Evolutionary conservation across 1,140 invertebrate genomes (phyloP), one percentile per base, ranked within the genome.

Genomic region (Nasonia longicornis): DNA sequence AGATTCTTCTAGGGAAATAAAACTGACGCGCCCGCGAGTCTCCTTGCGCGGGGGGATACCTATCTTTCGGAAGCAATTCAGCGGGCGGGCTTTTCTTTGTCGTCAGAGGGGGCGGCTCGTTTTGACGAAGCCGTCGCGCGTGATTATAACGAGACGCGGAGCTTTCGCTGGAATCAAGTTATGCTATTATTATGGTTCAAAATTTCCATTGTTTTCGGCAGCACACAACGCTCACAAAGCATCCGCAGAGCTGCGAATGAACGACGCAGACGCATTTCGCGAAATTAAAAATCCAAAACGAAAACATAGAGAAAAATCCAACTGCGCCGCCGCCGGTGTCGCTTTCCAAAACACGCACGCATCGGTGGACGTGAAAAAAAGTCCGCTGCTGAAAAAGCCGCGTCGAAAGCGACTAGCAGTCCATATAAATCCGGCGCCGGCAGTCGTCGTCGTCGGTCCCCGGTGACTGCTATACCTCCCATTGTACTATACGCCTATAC

Each of bases 1-100:
- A 79, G 79, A 42, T 26, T 38, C 52, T 64, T n/a, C 63, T 70
- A 63, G 52, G 22, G 67, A 78, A 78, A 80, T 73, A 66, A 75
- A 74, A 71, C 20, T 73, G 52, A n/a, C 52, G 16, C 52, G 52
- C 52, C 20, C 26, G 1, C 26, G 52, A 6, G 1, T 4, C 52
- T 58, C 16, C 3, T 35, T 35, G 52, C 52, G 52, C 20, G 3
- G 6, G 3, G 52, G 52, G 6, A 58, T 58, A 58, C 20, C 52
- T 58, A 58, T 20, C 52, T 58, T 58, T 58, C 16, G 20, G 16
- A 58, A 58, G 52, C 52, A 58, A n/a, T 58, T 58, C 52, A n/a
- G 16, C 6, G 16, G 52, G 20, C 52, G 52, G 16, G 52, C 20
- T 58, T 20, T 58, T 58, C 52, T 58, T 1, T n/a, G 6, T 16